Conservation (phyloP, 2,113 vertebrate genomes). For the Heterotilapia buettikoferi region DNA sequence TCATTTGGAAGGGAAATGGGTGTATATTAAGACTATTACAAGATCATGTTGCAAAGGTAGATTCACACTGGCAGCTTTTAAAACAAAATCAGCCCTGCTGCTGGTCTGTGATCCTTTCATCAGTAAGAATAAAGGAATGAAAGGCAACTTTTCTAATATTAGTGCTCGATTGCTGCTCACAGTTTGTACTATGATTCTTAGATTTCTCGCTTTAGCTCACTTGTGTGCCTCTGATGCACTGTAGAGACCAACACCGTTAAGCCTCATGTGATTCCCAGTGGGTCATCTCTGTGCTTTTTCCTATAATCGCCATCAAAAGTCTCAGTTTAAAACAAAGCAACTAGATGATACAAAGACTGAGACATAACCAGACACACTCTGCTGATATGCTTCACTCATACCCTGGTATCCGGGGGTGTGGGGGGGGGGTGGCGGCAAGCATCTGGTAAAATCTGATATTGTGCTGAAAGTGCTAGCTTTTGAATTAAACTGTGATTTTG, state of each 20-base stretch:
- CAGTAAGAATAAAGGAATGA: not conserved
- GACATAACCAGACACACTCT: not conserved
- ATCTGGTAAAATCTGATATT: conserved; percentile 27
- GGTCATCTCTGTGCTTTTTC: conserved; percentile 50
- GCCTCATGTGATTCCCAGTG: not conserved
- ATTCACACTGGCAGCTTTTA: not conserved
- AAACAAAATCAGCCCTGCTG: not conserved
- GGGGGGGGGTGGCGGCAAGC: not conserved
- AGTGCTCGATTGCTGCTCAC: not conserved
- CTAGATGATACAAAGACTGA: not conserved
- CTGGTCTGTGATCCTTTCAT: not conserved
- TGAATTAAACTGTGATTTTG: conserved; percentile 3
- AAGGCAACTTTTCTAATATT: not conserved
- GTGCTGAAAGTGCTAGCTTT: conserved; percentile 63
- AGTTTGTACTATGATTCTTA: not conserved
- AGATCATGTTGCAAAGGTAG: conserved; percentile 5
- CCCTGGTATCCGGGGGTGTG: conserved; percentile 26
- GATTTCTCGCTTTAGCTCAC: not conserved
- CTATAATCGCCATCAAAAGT: not conserved
- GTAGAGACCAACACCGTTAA: not conserved
- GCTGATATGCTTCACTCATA: conserved; percentile 19
- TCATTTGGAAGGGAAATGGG: not conserved
- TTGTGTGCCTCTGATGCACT: not conserved
- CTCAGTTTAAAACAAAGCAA: not conserved
- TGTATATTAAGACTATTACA: conserved; percentile 35